Base-by-base conservation (phyloP, 30 jellyfish, hydroid and myxozoan genomes). In the Sanderia malayensis region DNA sequence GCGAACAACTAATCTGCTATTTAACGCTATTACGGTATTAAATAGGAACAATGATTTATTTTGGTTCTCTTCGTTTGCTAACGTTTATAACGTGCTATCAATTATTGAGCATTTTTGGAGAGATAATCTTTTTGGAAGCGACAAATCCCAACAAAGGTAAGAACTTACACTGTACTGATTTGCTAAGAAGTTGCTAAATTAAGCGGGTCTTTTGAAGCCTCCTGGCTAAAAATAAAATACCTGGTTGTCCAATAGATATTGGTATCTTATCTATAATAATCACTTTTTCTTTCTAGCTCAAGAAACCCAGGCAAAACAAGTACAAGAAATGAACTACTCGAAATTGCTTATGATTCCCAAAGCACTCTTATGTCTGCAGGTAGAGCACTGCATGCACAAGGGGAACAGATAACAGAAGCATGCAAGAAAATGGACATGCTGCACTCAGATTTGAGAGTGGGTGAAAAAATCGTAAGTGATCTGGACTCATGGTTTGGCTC, bases 401-500 rank as follows among this genome's bases (percentile, higher is more conserved):
- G 97, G n/a, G 81, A 76, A 49, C 95, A 88, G 72, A 37, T 88
- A 2, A 27, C 53, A n/a, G 67, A 55, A 26, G 76, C 93, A 21
- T 59, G 70, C n/a, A 67, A 44, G 28, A 73, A 61, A 32, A 55
- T 88, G 76, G 85, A 81, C 32, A 30, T 62, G 71, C 46, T 88
- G 44, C 88, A 88, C 52, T 32, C 81, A 31, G 97, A 88, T 70
- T 59, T 88, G 0, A 67, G 75, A 19, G 81, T 88, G 9, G 91
- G 89, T 4, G 95, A 88, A 33, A 46, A 84, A 17, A 66, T 88
- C 9, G 74, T 83, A 26, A 75, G 58, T 57, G 95, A 88, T 69
- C 29, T 88, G 61, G 84, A 88, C 6, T 88, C 97, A n/a, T 88
- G 97, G 97, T 88, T 88, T 75, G 89, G 94, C 6, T 67, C 62